Base-by-base conservation (phyloP, 2,113 vertebrate genomes). In the human region DNA sequence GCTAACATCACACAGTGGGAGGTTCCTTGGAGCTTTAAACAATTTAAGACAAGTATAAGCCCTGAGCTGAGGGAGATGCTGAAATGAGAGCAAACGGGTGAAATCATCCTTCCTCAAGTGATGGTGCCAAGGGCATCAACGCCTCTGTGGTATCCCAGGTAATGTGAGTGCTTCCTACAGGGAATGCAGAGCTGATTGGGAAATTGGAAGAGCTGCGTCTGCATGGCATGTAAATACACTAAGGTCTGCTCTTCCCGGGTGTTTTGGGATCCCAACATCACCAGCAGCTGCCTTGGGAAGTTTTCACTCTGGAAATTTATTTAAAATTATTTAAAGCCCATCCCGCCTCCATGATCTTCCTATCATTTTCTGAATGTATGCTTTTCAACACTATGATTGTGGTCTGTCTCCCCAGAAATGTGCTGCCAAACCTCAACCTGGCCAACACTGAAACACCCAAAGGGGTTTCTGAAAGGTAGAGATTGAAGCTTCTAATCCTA, bases 1-100 rank as follows among this genome's bases (percentile, higher is more conserved):
- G 50, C 92, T 68, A 55, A 76, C 80, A 3, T 27, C 22, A 2
- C 0, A 59, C 0, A 0, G 17, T 0, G 4, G 16, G 16, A 38
- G n/a, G 45, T 10, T 76, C 43, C 11, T 6, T 0, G 10, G 16
- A 38, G 57, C 55, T 84, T 66, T 38, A 20, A 89, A 72, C 50
- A 66, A 32, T 38, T 48, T 4, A 32, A 76, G 18, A 32, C 10
- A 3, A 85, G 6, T 0, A 0, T 12, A 81, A 89, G 59, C 30
- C 38, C 68, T 57, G 8, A 0, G 85, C 35, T 40, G 22, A 48
- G 25, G 76, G 50, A 85, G 89, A 86, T 1, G 52, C 30, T 1
- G 0, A 27, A n/a, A 30, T 0, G 8, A 38, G 72, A 75, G 78
- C 2, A 1, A 64, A 43, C 32, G 80, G 59, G 18, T 30, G 12